Evolutionary conservation across 2,797 vertebrate genomes (phyloP).

Genomic region (Alectoris magna): DNA sequence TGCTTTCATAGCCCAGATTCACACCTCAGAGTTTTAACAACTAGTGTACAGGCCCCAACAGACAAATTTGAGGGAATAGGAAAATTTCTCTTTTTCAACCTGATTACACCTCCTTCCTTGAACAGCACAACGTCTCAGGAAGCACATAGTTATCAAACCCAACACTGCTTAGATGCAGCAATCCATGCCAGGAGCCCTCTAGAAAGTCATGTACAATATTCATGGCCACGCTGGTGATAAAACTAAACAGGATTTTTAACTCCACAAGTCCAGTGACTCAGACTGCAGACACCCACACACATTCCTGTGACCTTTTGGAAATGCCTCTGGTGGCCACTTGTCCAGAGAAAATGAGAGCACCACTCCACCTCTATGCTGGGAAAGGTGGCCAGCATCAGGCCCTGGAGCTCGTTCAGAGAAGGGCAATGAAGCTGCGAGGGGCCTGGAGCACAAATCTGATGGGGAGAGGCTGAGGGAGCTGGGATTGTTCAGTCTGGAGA

Average conservation of each 20-base stretch:
- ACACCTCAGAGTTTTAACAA: background rate
- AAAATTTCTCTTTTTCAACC: background rate
- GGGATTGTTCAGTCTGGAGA: too few species aligned
- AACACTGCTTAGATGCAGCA: background rate
- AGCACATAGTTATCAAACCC: background rate
- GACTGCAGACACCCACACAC: accelerated
- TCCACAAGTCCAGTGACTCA: background rate
- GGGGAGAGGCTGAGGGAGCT: too few species aligned
- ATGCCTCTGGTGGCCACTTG: background rate
- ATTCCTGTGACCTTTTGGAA: background rate
- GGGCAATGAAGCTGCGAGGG: too few species aligned
- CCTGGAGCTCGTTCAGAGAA: too few species aligned
- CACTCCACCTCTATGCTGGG: background rate
- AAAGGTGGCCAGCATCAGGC: background rate
- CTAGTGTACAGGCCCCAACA: accelerated
- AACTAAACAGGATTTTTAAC: background rate
- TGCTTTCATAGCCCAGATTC: background rate
- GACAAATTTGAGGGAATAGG: background rate
- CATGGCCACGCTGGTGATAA: background rate
- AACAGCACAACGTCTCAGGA: background rate
- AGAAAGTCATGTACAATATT: background rate
- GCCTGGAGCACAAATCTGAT: too few species aligned
- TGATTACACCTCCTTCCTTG: background rate
- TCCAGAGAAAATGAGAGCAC: background rate
- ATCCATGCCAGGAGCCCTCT: background rate